Conservation (phyloP, 2,113 vertebrate genomes). For the Xiphophorus couchianus region DNA sequence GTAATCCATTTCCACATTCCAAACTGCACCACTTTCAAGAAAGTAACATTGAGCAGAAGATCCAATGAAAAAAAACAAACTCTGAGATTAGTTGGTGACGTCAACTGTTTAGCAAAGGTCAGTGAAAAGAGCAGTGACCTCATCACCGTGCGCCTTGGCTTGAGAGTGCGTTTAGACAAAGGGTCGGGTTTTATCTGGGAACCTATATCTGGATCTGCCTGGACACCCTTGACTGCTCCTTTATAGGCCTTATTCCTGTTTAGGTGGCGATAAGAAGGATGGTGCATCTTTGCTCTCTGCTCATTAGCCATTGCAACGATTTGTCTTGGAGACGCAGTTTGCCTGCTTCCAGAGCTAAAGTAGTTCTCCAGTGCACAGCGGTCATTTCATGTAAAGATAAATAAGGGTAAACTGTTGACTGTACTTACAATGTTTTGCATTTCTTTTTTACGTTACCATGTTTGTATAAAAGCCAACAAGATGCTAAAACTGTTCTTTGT, state of each 20-base stretch:
- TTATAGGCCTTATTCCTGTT: slow-evolving; percentile 63
- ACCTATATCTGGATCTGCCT: slow-evolving; percentile 66
- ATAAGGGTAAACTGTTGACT: not conserved
- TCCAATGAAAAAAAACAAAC: not conserved
- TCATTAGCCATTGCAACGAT: slow-evolving; percentile 44
- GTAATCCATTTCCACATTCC: not conserved
- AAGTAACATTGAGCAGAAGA: slow-evolving; percentile 11
- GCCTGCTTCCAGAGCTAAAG: slow-evolving; percentile 6
- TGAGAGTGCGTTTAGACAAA: slow-evolving; percentile 25
- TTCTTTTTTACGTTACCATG: not conserved
- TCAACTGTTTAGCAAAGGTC: slow-evolving; percentile 52
- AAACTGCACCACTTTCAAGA: not conserved
- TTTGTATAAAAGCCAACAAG: not conserved
- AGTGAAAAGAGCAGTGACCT: slow-evolving; percentile 51
- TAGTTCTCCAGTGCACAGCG: not conserved
- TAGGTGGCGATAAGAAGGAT: slow-evolving; percentile 69
- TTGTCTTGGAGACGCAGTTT: slow-evolving; percentile 25
- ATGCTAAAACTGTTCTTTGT: not conserved
- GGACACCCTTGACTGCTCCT: slow-evolving; percentile 65
- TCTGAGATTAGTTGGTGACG: slow-evolving; percentile 36
- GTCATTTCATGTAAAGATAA: not conserved
- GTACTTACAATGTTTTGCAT: not conserved
- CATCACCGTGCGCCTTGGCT: slow-evolving; percentile 23
- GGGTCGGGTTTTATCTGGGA: slow-evolving; percentile 67
- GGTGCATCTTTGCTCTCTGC: slow-evolving; percentile 49